Evolutionary conservation across 2,113 vertebrate genomes (phyloP).

Genomic region (Eptatretus burgeri): DNA sequence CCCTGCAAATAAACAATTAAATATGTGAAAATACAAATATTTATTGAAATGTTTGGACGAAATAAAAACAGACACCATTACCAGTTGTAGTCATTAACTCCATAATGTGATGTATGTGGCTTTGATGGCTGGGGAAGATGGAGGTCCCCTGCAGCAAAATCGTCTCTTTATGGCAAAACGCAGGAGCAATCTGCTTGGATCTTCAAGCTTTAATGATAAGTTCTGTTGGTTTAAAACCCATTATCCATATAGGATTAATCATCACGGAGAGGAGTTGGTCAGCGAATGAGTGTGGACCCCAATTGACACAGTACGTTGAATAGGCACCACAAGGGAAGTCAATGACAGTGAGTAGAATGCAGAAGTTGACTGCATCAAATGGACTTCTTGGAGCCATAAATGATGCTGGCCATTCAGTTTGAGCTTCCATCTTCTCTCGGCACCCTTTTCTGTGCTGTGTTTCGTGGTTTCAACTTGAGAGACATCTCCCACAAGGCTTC

Average conservation of each 20-base stretch:
- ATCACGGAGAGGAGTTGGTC: too few species aligned
- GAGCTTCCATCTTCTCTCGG: neutral
- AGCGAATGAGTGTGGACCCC: too few species aligned
- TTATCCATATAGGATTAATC: too few species aligned
- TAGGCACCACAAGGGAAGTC: too few species aligned
- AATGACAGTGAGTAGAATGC: too few species aligned
- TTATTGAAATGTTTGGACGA: neutral
- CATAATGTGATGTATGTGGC: neutral
- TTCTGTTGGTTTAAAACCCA: too few species aligned
- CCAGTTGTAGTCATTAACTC: neutral
- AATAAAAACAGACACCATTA: neutral
- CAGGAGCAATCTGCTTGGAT: too few species aligned
- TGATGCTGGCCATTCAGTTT: neutral
- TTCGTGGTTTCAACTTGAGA: neutral
- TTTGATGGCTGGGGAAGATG: neutral
- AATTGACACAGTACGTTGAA: too few species aligned
- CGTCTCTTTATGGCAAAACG: too few species aligned
- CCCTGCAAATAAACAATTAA: neutral
- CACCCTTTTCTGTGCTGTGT: neutral
- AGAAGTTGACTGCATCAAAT: too few species aligned
- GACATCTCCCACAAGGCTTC: slow-evolving; percentile 5
- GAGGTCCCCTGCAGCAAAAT: neutral
- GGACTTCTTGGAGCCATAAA: too few species aligned
- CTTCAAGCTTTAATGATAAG: too few species aligned
- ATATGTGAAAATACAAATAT: neutral